Percentiles rank a stretch among this genome's conserved stretches.
Evolutionary conservation across 2,888 invertebrate species (phyloP).

Genomic region (Anarsia innoxiella): DNA sequence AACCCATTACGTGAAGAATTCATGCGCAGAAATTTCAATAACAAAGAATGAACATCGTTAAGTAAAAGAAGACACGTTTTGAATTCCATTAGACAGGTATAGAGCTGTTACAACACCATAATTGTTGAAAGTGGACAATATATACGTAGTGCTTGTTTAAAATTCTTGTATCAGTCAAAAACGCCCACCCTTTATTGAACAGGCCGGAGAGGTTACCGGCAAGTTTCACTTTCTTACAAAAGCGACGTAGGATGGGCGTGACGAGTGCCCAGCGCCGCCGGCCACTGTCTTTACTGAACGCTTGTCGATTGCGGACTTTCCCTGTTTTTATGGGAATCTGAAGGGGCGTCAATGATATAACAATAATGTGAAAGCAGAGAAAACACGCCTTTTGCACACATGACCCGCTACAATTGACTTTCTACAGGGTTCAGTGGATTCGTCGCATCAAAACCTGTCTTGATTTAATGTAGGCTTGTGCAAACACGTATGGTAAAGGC

Average conservation of each 20-base stretch:
- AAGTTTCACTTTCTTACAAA: conserved; percentile 62
- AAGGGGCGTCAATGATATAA: conserved; percentile 49
- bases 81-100: neutral
- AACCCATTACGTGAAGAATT: too few species aligned
- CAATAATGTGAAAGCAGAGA: conserved; percentile 43
- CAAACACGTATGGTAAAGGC: conserved; percentile 3
- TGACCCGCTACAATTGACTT: conserved; percentile 12
- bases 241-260: conserved; percentile 58
- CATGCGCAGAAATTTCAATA: too few species aligned
- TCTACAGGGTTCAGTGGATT: conserved; percentile 3
- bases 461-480: too few species aligned
- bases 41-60: too few species aligned
- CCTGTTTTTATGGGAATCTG: conserved; percentile 69
- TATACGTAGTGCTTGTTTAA: conserved; percentile 4
- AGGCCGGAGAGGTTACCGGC: conserved; percentile 29
- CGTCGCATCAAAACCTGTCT: conserved; percentile 6
- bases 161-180: conserved; percentile 11
- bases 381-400: conserved; percentile 25
- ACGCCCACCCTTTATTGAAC: conserved; percentile 24
- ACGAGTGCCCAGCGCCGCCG: conserved; percentile 45
- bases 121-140: conserved; percentile 4
- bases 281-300: conserved; percentile 40
- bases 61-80: neutral
- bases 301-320: conserved; percentile 63
- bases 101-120: neutral